A percentile compares a stretch with the other conserved stretches of the same genome.
These are phyloP conservation scores for Leptopilina clavipes DNA, from an alignment of 1,140 invertebrate species.

Conservation along the genomic window DNA sequence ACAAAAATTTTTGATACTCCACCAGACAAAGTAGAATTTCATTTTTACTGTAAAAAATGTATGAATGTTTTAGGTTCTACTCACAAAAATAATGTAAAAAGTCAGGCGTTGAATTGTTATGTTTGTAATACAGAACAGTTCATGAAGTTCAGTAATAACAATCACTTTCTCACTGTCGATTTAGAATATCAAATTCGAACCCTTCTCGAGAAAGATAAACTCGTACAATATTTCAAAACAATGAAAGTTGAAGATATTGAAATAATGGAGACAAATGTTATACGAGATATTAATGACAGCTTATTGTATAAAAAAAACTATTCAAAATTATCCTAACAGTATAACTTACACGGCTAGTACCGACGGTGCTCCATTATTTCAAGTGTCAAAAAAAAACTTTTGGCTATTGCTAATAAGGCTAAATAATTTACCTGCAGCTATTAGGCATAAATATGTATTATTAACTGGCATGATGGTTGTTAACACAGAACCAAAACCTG, in stretches of 20 bases:
- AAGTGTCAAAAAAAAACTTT: slow-evolving; percentile 41
- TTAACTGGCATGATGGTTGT: slow-evolving; percentile 35
- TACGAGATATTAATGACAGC: slow-evolving; percentile 38
- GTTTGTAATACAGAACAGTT: slow-evolving; percentile 36
- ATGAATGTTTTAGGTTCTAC: slow-evolving; percentile 8
- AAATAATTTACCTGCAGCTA: slow-evolving; percentile 40
- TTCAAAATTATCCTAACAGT: slow-evolving; percentile 1
- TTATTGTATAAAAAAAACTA: slow-evolving; percentile 38
- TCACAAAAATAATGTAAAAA: not conserved
- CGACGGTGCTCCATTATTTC: slow-evolving; percentile 46
- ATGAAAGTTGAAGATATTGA: not conserved
- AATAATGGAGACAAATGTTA: not conserved
- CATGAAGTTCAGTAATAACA: slow-evolving; percentile 18
- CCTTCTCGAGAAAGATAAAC: slow-evolving; percentile 32
- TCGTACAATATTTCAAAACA: slow-evolving; percentile 28
- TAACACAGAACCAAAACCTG: slow-evolving; percentile 37
- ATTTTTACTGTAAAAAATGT: slow-evolving; percentile 42
- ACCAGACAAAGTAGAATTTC: slow-evolving; percentile 30
- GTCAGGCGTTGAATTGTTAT: slow-evolving; percentile 11
- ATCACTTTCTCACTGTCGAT: slow-evolving; percentile 41
- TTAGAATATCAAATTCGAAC: slow-evolving; percentile 40
- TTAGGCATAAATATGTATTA: slow-evolving; percentile 41
- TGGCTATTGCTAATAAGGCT: slow-evolving; percentile 46
- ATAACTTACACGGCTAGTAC: slow-evolving; percentile 43
- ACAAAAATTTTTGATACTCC: slow-evolving; percentile 15